phyloP scores from a whole-genome alignment of 2,797 vertebrate genomes.

The Oophaga sylvatica region DNA sequence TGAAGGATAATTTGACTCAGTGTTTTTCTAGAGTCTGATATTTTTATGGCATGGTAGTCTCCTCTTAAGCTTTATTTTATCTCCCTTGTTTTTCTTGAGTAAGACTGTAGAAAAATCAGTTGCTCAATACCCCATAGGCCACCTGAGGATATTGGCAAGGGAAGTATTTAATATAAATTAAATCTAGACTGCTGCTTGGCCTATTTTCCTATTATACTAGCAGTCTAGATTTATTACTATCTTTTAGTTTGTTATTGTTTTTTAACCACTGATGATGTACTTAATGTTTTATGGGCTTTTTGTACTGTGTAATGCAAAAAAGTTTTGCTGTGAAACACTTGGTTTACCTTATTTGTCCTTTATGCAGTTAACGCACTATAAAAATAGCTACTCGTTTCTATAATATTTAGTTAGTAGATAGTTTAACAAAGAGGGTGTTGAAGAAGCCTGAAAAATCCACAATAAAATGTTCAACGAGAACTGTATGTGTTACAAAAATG shows the following conservation, averaged over 20 bases:
- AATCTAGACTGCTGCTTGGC: constrained; percentile 41
- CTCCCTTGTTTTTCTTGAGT: constrained; percentile 39
- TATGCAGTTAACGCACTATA: neutral
- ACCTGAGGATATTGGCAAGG: constrained; percentile 43
- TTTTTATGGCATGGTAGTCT: constrained; percentile 14
- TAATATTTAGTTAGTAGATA: neutral
- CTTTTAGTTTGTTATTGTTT: constrained; percentile 43
- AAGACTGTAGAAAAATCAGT: constrained; percentile 8
- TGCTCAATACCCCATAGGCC: constrained; percentile 37
- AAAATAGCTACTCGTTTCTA: neutral
- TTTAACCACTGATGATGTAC: constrained; percentile 4
- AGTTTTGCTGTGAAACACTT: neutral
- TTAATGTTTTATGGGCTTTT: constrained; percentile 9
- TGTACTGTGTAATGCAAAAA: neutral
- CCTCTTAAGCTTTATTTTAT: neutral
- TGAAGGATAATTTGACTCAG: constrained; percentile 3
- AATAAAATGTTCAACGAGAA: neutral
- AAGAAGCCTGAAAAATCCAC: neutral
- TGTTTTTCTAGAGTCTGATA: constrained; percentile 17
- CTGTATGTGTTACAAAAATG: neutral
- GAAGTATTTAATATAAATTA: constrained; percentile 41
- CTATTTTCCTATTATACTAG: constrained; percentile 13
- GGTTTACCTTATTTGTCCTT: constrained; percentile 17
- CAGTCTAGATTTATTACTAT: constrained; percentile 13
- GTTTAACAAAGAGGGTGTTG: too few species aligned